Evolutionary conservation across 2,888 invertebrate species (phyloP), one percentile per base, ranked within the genome.

Genomic region (Sycophila texana): DNA sequence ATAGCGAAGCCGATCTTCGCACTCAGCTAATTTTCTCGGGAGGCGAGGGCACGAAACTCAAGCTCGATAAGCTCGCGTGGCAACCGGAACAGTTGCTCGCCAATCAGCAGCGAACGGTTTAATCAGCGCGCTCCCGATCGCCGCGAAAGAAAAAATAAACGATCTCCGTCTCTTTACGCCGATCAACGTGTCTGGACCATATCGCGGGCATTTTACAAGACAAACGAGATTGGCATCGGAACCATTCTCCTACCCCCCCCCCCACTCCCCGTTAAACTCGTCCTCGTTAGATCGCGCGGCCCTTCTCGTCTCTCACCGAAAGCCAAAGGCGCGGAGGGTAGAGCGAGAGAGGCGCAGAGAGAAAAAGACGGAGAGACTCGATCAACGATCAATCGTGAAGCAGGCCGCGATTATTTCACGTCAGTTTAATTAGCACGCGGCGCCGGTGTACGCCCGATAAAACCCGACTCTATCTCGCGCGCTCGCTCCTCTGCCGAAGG

Each of bases 341-440:
- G 49, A 71, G 47, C 58, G 49, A 71, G 18, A n/a, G 16, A n/a
- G 53, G 30, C 30, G 60, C 30, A 30, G 75, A 22, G 49, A 16
- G 26, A 51, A 4, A 39, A 4, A 39, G 39, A 39, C 30, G 13
- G 58, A 22, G 47, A 57, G 85, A 86, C 87, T 87, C 87, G 89
- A 90, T 89, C 89, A 89, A 87, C 87, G 88, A 89, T 89, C 89
- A 89, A 89, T 90, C 88, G 87, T 89, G 86, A 86, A 87, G 86
- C 85, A 85, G 85, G 73, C 86, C 86, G 87, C 87, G 89, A 89
- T 90, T 89, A 89, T 90, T 90, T 87, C 87, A 88, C 87, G 89
- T 89, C 89, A 88, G 88, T 90, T 90, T 90, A 90, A 90, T 90
- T 90, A 90, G 89, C 87, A 87, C 88, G 86, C 88, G 89, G 88